Conservation (phyloP, 2,797 vertebrate species). For the Pelochelys cantorii region DNA sequence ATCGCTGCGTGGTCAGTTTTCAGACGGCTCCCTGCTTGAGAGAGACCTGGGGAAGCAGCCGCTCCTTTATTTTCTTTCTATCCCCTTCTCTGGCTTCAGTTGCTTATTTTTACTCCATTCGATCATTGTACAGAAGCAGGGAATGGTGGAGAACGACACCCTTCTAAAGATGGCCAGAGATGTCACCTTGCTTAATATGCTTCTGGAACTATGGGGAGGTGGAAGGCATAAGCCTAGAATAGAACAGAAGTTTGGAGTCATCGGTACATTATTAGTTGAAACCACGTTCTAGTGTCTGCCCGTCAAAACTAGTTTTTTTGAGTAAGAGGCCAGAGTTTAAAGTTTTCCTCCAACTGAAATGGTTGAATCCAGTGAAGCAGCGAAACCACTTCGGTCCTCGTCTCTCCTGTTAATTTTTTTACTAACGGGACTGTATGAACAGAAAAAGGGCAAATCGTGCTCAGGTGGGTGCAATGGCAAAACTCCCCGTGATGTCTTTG, state of each 20-base stretch:
- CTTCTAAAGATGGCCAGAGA: background rate
- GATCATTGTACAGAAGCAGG: too few species aligned
- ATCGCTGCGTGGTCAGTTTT: background rate
- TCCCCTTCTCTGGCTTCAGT: background rate
- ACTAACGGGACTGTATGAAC: background rate
- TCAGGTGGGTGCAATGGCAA: too few species aligned
- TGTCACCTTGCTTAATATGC: background rate
- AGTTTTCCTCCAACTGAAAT: background rate
- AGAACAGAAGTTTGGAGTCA: background rate
- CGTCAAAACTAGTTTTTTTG: background rate
- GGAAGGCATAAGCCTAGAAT: background rate
- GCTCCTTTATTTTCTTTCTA: background rate
- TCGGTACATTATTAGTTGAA: background rate
- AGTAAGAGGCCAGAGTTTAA: background rate
- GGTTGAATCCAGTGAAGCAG: background rate
- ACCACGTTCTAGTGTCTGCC: background rate
- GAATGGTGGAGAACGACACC: background rate
- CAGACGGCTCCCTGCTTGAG: background rate
- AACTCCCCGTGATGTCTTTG: fast-evolving
- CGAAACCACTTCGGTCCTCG: background rate
- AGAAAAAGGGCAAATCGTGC: too few species aligned
- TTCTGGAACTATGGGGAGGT: background rate
- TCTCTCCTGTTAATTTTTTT: too few species aligned
- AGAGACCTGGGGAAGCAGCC: background rate
- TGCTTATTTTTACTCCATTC: background rate